These are phyloP conservation scores for Synergus itoensis DNA, from an alignment of 2,888 invertebrate species.

Conservation along the genomic window DNA sequence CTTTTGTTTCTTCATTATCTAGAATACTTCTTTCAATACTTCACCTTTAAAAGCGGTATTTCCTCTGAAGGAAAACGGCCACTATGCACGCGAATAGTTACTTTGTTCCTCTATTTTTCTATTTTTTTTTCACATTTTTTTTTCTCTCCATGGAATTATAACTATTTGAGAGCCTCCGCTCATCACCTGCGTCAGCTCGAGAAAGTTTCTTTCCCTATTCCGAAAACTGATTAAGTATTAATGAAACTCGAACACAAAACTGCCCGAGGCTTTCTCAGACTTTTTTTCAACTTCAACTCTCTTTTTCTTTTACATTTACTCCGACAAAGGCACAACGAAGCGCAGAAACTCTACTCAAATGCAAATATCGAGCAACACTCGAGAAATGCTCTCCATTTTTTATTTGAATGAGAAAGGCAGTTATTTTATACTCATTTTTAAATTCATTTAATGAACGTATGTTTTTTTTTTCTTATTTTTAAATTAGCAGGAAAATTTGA, in stretches of 20 bases:
- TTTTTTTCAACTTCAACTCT: background rate
- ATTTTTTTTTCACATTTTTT: background rate
- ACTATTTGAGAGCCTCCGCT: background rate
- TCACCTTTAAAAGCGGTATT: background rate
- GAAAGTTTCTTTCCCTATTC: background rate
- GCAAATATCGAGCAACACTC: slow-evolving; percentile 12
- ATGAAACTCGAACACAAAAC: slow-evolving; percentile 15
- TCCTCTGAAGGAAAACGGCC: background rate
- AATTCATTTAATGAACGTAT: slow-evolving; percentile 21
- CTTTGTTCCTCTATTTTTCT: background rate
- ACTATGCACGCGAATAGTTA: background rate
- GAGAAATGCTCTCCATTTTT: background rate
- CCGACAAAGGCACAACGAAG: background rate
- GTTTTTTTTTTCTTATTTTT: background rate
- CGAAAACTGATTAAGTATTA: slow-evolving; percentile 19
- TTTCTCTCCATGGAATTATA: background rate
- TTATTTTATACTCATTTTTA: background rate
- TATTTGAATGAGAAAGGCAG: background rate
- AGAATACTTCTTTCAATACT: background rate
- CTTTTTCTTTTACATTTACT: background rate
- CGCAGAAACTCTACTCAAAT: background rate
- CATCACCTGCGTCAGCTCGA: background rate
- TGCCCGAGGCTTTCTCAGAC: slow-evolving; percentile 15
- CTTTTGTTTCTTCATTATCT: slow-evolving; percentile 4
- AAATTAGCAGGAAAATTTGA: background rate